These are phyloP conservation scores for Hypomecis atomaria DNA, from an alignment of 2,888 invertebrate genomes.

Conservation along the genomic window DNA sequence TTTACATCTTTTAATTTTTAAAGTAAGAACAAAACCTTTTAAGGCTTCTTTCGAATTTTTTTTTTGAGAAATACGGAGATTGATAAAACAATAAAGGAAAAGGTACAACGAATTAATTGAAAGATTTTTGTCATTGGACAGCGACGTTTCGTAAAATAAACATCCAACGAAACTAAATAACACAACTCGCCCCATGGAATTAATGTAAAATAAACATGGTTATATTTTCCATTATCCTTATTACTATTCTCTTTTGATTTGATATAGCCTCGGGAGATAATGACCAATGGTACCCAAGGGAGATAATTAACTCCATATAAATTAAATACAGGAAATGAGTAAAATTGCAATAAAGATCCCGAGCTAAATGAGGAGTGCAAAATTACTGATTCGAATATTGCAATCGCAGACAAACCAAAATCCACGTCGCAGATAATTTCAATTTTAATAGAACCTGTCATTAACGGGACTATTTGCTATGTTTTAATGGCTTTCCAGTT, in stretches of 20 bases:
- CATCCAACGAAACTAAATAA: background rate
- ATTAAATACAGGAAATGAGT: constrained; percentile 16
- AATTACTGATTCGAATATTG: constrained; percentile 29
- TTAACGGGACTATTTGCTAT: constrained; percentile 64
- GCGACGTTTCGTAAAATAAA: too few relatives aligned
- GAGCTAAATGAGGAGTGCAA: constrained; percentile 13
- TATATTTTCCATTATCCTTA: constrained; percentile 8
- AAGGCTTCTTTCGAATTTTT: too few relatives aligned
- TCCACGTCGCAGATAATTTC: constrained; percentile 53
- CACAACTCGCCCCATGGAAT: background rate
- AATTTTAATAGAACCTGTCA: constrained; percentile 67
- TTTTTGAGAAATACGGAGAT: too few relatives aligned
- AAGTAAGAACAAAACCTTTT: too few relatives aligned
- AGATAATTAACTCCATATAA: constrained; percentile 8
- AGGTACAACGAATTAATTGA: too few relatives aligned
- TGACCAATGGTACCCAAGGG: constrained; percentile 18
- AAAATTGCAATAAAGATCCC: constrained; percentile 8
- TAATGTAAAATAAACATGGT: constrained; percentile 7
- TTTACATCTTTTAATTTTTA: too few relatives aligned
- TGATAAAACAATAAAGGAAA: too few relatives aligned
- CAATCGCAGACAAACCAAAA: constrained; percentile 31
- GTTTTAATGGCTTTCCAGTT: constrained; percentile 65
- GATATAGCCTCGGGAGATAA: constrained; percentile 12
- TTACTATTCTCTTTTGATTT: constrained; percentile 11
- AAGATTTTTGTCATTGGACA: too few relatives aligned